Conservation (phyloP, 2,797 vertebrate species). For the Sparus aurata region DNA sequence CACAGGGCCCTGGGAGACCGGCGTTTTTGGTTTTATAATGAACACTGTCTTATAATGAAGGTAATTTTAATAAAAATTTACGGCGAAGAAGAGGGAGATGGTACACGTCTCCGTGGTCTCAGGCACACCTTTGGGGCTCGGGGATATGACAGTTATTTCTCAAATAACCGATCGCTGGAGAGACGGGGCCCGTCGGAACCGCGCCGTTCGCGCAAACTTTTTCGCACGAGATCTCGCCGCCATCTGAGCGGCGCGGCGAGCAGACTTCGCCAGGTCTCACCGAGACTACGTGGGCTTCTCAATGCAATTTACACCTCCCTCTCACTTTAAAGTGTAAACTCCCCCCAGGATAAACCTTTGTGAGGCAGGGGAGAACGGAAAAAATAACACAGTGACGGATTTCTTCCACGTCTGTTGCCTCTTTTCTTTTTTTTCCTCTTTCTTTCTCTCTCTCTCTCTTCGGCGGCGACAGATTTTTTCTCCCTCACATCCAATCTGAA, state of each 20-base stretch:
- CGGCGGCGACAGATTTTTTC: conserved; percentile 48
- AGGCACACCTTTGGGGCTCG: conserved; percentile 79
- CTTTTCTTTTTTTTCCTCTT: background rate
- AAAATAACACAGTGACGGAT: conserved; percentile 60
- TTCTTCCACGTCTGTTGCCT: conserved; percentile 41
- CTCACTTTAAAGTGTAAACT: conserved; percentile 71
- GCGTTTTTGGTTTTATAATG: conserved; percentile 89
- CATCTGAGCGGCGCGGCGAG: conserved; percentile 46
- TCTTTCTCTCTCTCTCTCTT: background rate
- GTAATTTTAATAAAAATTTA: conserved; percentile 89
- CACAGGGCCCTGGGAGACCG: conserved; percentile 86
- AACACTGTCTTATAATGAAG: conserved; percentile 89
- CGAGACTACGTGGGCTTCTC: conserved; percentile 57
- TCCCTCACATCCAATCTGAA: conserved; percentile 58
- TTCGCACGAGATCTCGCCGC: conserved; percentile 48
- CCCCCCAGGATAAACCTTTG: conserved; percentile 70
- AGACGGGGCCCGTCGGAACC: conserved; percentile 54
- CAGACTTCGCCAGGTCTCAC: conserved; percentile 43
- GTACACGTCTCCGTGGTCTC: conserved; percentile 74
- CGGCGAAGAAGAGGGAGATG: conserved; percentile 72
- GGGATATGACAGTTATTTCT: conserved; percentile 80
- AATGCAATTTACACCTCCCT: conserved; percentile 80
- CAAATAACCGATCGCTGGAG: conserved; percentile 73
- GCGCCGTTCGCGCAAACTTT: conserved; percentile 53
- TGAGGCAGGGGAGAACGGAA: conserved; percentile 16